phyloP scores from a whole-genome alignment of 1,140 invertebrate genomes.

The Anadara kagoshimensis region DNA sequence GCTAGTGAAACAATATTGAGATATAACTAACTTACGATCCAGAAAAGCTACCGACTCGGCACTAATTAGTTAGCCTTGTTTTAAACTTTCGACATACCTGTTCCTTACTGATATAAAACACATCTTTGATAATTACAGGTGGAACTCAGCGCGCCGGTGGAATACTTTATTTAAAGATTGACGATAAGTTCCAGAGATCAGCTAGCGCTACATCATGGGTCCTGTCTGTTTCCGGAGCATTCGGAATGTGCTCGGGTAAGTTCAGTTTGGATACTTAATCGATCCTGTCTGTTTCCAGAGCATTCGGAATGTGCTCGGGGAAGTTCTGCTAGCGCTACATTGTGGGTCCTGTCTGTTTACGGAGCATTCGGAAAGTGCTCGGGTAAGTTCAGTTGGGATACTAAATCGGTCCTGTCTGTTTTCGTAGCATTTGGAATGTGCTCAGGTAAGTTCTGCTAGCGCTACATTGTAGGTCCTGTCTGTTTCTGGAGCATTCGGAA shows the following conservation, averaged over 20 bases:
- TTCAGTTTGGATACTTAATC: slow-evolving; percentile 1
- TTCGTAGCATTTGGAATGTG: too few relatives aligned
- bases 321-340: slow-evolving; percentile 49
- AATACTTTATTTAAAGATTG: slow-evolving; percentile 52
- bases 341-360: slow-evolving; percentile 55
- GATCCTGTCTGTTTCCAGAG: too few relatives aligned
- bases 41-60: too few relatives aligned
- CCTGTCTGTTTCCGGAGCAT: slow-evolving; percentile 45
- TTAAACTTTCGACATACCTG: too few relatives aligned
- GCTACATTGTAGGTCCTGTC: slow-evolving; percentile 56
- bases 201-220: slow-evolving; percentile 59
- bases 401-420: too few relatives aligned
- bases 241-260: slow-evolving; percentile 48
- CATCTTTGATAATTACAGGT: too few relatives aligned
- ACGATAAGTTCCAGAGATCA: slow-evolving; percentile 39
- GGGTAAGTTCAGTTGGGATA: slow-evolving; percentile 39
- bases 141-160: slow-evolving; percentile 58
- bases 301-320: too few relatives aligned
- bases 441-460: slow-evolving; percentile 54
- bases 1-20: too few relatives aligned
- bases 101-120: too few relatives aligned
- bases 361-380: slow-evolving; percentile 40
- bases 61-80: too few relatives aligned
- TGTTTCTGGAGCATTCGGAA: slow-evolving; percentile 40
- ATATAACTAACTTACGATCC: too few relatives aligned